These are phyloP conservation scores for Polypedilum pembai DNA, from an alignment of 1,140 invertebrate genomes.

Conservation along the genomic window DNA sequence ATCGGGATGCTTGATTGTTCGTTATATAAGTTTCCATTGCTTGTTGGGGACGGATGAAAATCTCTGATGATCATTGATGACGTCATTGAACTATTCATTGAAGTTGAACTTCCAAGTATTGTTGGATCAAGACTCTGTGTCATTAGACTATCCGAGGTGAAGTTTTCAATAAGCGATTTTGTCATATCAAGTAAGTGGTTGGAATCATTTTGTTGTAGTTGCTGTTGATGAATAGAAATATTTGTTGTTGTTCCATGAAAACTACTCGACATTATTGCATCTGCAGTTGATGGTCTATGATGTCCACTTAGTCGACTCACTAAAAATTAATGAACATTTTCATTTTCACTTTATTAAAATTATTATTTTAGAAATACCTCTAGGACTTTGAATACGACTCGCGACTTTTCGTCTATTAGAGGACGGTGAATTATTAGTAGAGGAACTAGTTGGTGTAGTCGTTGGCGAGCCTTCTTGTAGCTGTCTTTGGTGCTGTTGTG, in stretches of 20 bases:
- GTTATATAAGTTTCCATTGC: constrained; percentile 27
- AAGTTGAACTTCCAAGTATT: constrained; percentile 35
- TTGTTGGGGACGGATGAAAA: neutral
- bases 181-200: constrained; percentile 41
- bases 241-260: constrained; percentile 48
- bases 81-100: neutral
- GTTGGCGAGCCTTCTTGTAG: constrained; percentile 51
- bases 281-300: constrained; percentile 44
- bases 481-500: constrained; percentile 80
- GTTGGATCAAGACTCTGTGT: constrained; percentile 55
- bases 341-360: neutral
- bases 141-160: constrained; percentile 50
- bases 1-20: constrained; percentile 26
- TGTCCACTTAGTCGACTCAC: constrained; percentile 44
- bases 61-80: neutral
- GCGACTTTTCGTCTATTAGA: constrained; percentile 38
- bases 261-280: constrained; percentile 57
- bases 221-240: constrained; percentile 30
- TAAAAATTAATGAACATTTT: constrained; percentile 35
- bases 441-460: constrained; percentile 31
- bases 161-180: constrained; percentile 42
- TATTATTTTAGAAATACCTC: constrained; percentile 35
- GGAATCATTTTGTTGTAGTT: constrained; percentile 40
- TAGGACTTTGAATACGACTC: constrained; percentile 42
- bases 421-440: constrained; percentile 42